Evolutionary conservation across 2,113 vertebrate species (phyloP).

Genomic region (Hystrix brachyura): DNA sequence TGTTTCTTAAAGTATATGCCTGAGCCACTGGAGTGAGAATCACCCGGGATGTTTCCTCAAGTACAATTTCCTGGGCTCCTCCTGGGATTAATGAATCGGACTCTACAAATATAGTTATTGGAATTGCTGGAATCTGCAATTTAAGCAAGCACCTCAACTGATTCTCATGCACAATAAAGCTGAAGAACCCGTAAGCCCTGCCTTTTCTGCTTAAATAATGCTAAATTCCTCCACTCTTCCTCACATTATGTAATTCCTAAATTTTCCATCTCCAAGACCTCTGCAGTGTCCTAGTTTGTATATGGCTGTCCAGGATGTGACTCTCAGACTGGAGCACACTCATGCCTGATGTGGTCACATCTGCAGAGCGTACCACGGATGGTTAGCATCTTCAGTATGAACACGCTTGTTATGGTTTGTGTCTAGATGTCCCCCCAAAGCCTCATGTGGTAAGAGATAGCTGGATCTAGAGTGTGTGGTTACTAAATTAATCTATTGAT

Average conservation of each 20-base stretch:
- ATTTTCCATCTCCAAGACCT: not conserved
- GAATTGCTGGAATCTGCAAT: not conserved
- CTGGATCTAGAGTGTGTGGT: no score
- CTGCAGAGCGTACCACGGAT: not conserved
- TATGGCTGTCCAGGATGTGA: not conserved
- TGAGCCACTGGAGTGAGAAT: not conserved
- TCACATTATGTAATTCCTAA: not conserved
- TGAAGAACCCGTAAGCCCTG: not conserved
- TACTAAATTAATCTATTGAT: no score
- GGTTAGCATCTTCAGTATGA: not conserved
- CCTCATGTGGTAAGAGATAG: no score
- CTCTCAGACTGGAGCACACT: not conserved
- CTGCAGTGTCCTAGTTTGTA: not conserved
- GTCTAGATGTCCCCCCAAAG: no score
- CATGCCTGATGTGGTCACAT: not conserved
- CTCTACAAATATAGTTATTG: not conserved
- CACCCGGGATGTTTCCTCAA: not conserved
- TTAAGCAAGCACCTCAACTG: constrained; percentile 30
- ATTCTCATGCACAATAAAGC: not conserved
- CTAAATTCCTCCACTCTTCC: not conserved
- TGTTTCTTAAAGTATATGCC: not conserved
- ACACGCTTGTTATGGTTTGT: no score
- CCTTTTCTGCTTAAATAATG: not conserved
- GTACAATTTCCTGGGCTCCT: constrained; percentile 47
- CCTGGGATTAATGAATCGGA: constrained; percentile 61